A percentile compares a stretch with the other conserved stretches of the same genome.
Evolutionary conservation across 35 echinoderm and acorn worm species (phyloP).

Genomic region (Anneissia japonica): DNA sequence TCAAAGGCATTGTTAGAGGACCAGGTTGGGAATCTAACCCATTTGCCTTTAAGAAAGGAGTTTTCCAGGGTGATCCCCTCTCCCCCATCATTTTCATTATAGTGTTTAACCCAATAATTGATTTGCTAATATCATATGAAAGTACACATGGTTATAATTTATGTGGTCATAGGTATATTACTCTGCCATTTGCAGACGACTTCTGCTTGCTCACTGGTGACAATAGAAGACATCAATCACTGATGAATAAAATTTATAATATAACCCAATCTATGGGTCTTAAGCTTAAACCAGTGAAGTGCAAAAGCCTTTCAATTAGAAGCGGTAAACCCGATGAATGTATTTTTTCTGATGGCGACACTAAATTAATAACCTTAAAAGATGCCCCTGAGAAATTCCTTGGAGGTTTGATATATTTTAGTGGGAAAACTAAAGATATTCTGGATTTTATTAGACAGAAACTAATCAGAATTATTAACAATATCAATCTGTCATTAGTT

Average conservation of each 20-base stretch:
- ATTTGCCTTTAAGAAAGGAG: constrained; percentile 10
- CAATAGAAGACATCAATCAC: background rate
- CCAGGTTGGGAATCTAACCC: background rate
- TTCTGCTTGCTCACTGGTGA: no score
- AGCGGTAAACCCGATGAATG: background rate
- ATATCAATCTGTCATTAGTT: background rate
- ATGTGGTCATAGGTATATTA: no score
- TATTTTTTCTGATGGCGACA: background rate
- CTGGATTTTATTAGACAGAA: background rate
- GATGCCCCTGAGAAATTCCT: background rate
- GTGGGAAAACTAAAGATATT: background rate
- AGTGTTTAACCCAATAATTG: background rate
- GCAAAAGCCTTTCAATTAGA: background rate
- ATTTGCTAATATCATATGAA: background rate
- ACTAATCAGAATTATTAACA: background rate
- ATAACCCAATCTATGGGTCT: background rate
- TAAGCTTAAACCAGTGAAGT: background rate
- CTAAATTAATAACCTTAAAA: background rate
- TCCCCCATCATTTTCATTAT: constrained; percentile 8
- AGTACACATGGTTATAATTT: background rate
- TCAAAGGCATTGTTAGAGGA: background rate
- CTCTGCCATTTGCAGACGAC: no score
- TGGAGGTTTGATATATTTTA: background rate
- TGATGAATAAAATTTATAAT: background rate
- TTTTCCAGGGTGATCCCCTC: constrained; percentile 30